These are phyloP conservation scores for Onychorhynchus coronatus DNA, from an alignment of 2,113 vertebrate species.

Conservation along the genomic window DNA sequence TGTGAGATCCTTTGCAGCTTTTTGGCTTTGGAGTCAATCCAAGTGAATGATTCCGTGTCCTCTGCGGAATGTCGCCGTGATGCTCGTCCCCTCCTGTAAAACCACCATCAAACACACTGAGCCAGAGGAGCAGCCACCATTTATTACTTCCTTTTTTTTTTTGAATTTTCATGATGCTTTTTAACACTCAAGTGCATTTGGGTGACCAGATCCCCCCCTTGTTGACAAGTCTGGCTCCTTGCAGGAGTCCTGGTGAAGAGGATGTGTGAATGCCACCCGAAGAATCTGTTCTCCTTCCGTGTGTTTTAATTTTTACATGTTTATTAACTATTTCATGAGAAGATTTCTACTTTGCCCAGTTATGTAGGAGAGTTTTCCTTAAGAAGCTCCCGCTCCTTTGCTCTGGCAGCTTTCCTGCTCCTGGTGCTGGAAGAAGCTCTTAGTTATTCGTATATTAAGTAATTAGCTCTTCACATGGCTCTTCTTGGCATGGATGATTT, in stretches of 20 bases:
- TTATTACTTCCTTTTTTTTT: accelerated
- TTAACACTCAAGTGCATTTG: accelerated
- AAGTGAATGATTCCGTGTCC: not conserved
- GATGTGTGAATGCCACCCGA: not conserved
- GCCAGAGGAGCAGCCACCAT: not conserved
- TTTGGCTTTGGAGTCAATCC: not conserved
- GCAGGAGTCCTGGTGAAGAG: not conserved
- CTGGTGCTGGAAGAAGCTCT: not conserved
- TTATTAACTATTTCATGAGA: not conserved
- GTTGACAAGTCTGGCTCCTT: not conserved
- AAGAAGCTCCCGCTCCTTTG: not conserved
- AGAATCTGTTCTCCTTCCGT: not conserved
- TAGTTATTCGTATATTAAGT: not conserved
- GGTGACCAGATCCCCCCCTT: not conserved
- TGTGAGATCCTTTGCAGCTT: not conserved
- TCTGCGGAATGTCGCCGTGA: not conserved
- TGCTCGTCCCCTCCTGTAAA: not conserved
- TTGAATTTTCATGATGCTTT: not conserved
- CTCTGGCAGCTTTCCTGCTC: not conserved
- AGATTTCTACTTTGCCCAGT: not conserved
- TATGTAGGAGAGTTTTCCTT: not conserved
- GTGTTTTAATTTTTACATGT: not conserved
- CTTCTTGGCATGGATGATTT: not conserved
- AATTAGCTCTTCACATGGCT: not conserved
- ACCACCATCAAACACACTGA: accelerated